A percentile compares a stretch with the other conserved stretches of the same genome.
These are phyloP conservation scores for Phaethon lepturus DNA, from an alignment of 2,113 vertebrate genomes.

Conservation along the genomic window DNA sequence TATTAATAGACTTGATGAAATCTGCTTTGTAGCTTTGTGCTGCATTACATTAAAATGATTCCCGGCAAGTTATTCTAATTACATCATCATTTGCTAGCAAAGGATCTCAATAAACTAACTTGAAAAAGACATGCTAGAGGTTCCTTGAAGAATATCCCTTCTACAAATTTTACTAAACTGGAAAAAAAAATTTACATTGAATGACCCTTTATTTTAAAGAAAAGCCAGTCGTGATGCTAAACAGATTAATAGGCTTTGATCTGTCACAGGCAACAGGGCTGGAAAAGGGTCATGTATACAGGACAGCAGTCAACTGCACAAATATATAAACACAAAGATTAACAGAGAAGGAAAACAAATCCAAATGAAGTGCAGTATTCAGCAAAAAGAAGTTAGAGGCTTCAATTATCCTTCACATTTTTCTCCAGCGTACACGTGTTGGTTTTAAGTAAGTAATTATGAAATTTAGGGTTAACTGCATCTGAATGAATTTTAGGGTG, in stretches of 20 bases:
- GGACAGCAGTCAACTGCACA: not conserved
- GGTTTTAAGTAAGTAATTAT: not conserved
- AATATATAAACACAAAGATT: slow-evolving; percentile 25
- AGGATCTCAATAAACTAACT: slow-evolving; percentile 41
- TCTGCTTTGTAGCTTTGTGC: slow-evolving; percentile 74
- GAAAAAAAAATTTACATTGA: not conserved
- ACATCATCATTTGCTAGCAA: slow-evolving; percentile 32
- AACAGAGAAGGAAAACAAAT: not conserved
- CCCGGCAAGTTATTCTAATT: slow-evolving; percentile 30
- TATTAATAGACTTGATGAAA: slow-evolving; percentile 64
- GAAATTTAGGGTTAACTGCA: slow-evolving; percentile 43
- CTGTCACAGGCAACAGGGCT: slow-evolving; percentile 10
- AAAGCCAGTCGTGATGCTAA: not conserved
- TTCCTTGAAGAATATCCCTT: slow-evolving; percentile 10
- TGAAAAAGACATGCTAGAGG: not conserved
- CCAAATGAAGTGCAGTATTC: not conserved
- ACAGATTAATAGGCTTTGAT: not conserved
- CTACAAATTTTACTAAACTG: not conserved
- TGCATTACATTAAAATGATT: slow-evolving; percentile 41
- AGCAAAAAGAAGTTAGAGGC: not conserved
- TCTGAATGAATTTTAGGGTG: slow-evolving; percentile 85
- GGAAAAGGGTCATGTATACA: not conserved
- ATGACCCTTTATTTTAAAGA: not conserved
- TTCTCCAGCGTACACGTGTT: not conserved
- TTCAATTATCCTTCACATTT: not conserved